Evolutionary conservation across 2,888 invertebrate species (phyloP).

Genomic region (Orthosia gracilis): DNA sequence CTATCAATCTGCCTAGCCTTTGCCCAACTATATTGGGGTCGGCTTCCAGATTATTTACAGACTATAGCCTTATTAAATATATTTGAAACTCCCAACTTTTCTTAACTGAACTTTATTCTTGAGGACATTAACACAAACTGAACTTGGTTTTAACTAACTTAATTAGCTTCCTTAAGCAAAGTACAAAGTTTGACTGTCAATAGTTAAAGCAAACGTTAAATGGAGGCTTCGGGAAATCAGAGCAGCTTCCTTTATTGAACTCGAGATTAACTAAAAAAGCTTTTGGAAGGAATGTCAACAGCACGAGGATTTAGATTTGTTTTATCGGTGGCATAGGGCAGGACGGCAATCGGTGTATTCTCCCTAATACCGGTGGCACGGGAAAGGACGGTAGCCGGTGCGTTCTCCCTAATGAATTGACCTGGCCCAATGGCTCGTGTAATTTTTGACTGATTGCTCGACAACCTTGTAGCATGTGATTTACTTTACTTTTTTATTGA

Average conservation of each 20-base stretch:
- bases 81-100: conserved; percentile 2
- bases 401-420: conserved; percentile 74
- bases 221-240: conserved; percentile 34
- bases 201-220: conserved; percentile 30
- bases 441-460: conserved; percentile 65
- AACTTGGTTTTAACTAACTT: conserved; percentile 37
- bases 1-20: too few species aligned
- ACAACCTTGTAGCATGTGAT: conserved; percentile 41
- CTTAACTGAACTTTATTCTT: conserved; percentile 33
- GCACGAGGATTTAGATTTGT: conserved; percentile 62
- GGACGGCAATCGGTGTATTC: conserved; percentile 56
- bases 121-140: conserved; percentile 39
- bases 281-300: conserved; percentile 66
- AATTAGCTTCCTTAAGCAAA: conserved; percentile 55
- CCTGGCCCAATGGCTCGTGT: conserved; percentile 69
- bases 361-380: conserved; percentile 69
- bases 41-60: background rate
- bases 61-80: background rate
- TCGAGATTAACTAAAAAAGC: conserved; percentile 51
- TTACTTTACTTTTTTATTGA: conserved; percentile 44
- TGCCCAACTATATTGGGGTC: too few species aligned
- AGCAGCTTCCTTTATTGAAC: conserved; percentile 36
- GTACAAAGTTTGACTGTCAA: conserved; percentile 23
- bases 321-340: conserved; percentile 64
- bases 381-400: conserved; percentile 57